Percentiles rank a stretch among this genome's conserved stretches.
Evolutionary conservation across 2,888 invertebrate species (phyloP).

Genomic region (Seira sanloemensis): DNA sequence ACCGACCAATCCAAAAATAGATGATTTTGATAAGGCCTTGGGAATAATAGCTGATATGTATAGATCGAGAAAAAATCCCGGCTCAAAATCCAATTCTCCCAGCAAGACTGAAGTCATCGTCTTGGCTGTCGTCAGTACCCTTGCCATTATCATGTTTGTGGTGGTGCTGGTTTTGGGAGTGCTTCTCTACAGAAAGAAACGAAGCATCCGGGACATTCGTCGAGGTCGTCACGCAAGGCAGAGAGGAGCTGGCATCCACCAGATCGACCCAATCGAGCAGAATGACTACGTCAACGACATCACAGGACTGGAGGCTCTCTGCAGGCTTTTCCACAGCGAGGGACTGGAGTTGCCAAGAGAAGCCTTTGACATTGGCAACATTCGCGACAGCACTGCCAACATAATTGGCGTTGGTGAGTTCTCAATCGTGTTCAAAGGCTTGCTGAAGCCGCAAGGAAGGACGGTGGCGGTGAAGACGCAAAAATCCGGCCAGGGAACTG

Average conservation of each 20-base stretch:
- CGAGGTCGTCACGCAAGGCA: neutral
- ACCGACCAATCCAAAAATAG: no score
- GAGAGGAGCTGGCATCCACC: neutral
- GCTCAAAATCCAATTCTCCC: no score
- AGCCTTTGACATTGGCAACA: slow-evolving; percentile 34
- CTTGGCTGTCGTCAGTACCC: neutral
- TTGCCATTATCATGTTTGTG: slow-evolving; percentile 33
- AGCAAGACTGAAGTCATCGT: neutral
- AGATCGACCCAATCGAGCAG: slow-evolving; percentile 21
- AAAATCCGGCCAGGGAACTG: slow-evolving; percentile 26
- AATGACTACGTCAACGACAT: slow-evolving; percentile 45
- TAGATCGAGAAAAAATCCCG: no score
- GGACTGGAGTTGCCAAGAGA: slow-evolving; percentile 22
- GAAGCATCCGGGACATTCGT: slow-evolving; percentile 19
- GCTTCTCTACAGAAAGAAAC: slow-evolving; percentile 33
- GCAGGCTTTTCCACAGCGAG: slow-evolving; percentile 15
- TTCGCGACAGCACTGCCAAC: slow-evolving; percentile 28
- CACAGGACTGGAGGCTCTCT: slow-evolving; percentile 6
- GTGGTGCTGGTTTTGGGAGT: neutral
- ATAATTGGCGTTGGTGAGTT: slow-evolving; percentile 39
- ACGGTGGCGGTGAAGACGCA: slow-evolving; percentile 32
- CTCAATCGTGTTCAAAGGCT: slow-evolving; percentile 27
- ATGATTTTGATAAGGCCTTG: no score
- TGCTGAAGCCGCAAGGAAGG: slow-evolving; percentile 4
- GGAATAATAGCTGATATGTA: no score